phyloP scores from a whole-genome alignment of 2,888 invertebrate species.

The Stenchaetothrips biformis region DNA sequence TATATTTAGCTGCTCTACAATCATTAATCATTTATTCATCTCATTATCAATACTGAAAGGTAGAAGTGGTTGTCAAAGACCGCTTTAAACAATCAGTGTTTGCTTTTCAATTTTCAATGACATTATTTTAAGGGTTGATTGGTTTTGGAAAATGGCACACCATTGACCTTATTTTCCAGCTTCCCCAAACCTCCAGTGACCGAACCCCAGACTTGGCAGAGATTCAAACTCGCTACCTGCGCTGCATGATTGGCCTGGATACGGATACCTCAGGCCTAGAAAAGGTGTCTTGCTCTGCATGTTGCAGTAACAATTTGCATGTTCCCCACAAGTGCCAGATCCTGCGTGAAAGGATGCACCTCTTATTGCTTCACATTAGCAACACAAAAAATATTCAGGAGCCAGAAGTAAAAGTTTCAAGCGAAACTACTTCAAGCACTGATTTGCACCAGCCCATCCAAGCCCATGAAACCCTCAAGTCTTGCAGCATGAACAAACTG shows the following conservation, averaged over 20 bases:
- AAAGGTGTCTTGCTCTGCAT: conserved; percentile 15
- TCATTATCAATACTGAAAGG: background rate
- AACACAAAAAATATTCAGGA: background rate
- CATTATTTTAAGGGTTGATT: background rate
- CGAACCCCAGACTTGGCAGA: background rate
- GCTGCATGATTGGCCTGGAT: conserved; percentile 22
- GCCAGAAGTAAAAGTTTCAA: background rate
- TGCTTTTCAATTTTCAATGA: too few relatives aligned
- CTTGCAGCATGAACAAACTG: background rate
- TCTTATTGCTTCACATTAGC: background rate
- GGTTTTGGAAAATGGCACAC: background rate
- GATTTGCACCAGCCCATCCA: background rate
- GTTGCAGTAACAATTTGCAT: background rate
- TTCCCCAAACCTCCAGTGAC: background rate
- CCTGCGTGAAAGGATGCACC: conserved; percentile 6
- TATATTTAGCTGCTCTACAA: background rate
- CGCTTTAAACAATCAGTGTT: too few relatives aligned
- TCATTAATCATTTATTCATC: background rate
- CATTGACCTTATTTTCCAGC: conserved; percentile 12
- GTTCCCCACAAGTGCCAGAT: background rate
- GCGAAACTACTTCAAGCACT: background rate
- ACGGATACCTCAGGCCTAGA: conserved; percentile 10
- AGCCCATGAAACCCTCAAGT: background rate
- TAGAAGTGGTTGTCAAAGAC: too few relatives aligned
- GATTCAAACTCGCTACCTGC: conserved; percentile 18